phyloP scores from a whole-genome alignment of 2,797 vertebrate species.

The Xenopus petersii region DNA sequence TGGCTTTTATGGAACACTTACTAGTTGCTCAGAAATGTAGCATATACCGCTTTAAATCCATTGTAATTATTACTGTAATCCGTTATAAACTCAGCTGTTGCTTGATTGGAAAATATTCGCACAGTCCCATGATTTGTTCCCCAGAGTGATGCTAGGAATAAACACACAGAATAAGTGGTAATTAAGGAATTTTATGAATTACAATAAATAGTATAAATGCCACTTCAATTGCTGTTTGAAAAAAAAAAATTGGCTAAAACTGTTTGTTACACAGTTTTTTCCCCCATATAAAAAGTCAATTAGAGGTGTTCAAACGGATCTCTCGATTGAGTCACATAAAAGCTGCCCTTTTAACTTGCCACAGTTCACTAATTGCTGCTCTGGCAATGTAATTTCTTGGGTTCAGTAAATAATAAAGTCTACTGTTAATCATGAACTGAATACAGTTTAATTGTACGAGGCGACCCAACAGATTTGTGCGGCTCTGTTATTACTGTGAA shows the following conservation, averaged over 20 bases:
- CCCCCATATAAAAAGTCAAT: neutral
- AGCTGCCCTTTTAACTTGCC: slow-evolving; percentile 2
- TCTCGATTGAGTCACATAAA: neutral
- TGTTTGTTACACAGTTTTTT: slow-evolving; percentile 8
- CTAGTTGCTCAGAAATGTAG: slow-evolving; percentile 64
- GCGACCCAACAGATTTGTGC: neutral
- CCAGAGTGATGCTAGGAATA: slow-evolving; percentile 72
- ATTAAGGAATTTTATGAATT: slow-evolving; percentile 11
- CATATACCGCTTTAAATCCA: slow-evolving; percentile 79
- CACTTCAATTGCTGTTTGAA: slow-evolving; percentile 8
- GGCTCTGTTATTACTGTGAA: slow-evolving; percentile 7
- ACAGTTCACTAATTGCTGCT: slow-evolving; percentile 1
- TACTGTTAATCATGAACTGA: neutral
- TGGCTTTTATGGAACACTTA: slow-evolving; percentile 57
- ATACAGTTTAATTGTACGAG: neutral
- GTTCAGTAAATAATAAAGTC: slow-evolving; percentile 11
- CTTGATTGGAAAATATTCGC: slow-evolving; percentile 76
- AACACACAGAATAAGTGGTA: slow-evolving; percentile 42
- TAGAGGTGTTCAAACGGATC: neutral
- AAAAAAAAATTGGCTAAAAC: slow-evolving; percentile 8
- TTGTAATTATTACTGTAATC: slow-evolving; percentile 61
- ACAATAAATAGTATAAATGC: neutral
- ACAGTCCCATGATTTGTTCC: slow-evolving; percentile 68
- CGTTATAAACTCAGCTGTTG: slow-evolving; percentile 73
- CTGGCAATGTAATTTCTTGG: neutral